Base-by-base conservation (phyloP, 2,888 invertebrate species). In the Dynastes hyllus region DNA sequence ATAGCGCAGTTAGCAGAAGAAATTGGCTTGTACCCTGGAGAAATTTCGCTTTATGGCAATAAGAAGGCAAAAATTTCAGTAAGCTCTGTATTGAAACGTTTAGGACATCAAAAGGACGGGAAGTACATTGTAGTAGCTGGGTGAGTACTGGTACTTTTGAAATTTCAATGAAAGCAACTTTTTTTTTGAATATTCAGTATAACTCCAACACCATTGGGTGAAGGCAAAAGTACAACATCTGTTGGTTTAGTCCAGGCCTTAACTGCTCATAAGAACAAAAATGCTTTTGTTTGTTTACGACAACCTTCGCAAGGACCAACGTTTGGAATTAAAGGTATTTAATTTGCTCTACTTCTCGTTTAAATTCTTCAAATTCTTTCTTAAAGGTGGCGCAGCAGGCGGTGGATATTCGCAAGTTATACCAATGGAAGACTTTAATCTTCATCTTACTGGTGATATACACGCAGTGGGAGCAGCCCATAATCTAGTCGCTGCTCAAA, bases 271-370 rank as follows among this genome's bases (percentile, higher is more conserved):
- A 93, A 93, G 83, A 92, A 93, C 2, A 94, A 92, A 83, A 98
- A 99, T 89, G 93, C 97, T 0, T 94, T 99, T 87, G 99, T 97
- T 1, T 97, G 97, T 85, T 93, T 99, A 85, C 92, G 99, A 1
- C 99, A 99, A 87, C 99, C 99, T 0, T 98, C 98, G 70, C 98
- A 99, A 89, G 99, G 99, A 2, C 99, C 99, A 2, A 99, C 99
- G 8, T 99, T 99, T 89, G 99, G 99, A 11, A 98, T 99, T 78
- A 98, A 98, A 91, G 97, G 92, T 82, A 58, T 27, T 51, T 63
- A 2, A 11, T 9, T 29, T 63, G 45, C 8, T 11, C 2, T 1
- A 8, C 13, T 32, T 27, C 29, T 70, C 27, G 27, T 75, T 79
- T 2, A 58, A 6, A 58, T 58, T 58, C 40, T 70, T 58, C 4